These are phyloP conservation scores for Xenus cinereus DNA, from an alignment of 2,113 vertebrate species.

Conservation along the genomic window DNA sequence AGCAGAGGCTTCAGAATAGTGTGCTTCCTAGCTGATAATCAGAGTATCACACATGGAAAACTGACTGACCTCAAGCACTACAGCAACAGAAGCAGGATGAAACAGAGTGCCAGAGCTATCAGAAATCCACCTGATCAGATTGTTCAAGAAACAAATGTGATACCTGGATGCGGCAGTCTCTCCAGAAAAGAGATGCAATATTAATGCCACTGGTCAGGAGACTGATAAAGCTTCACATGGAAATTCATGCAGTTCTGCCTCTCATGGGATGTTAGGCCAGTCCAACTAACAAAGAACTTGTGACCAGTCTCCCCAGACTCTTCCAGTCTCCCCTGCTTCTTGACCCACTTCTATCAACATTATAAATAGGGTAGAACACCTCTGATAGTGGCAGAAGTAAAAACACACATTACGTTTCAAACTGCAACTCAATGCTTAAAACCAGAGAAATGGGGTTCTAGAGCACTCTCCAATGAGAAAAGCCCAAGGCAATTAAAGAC, in stretches of 20 bases:
- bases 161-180: not conserved
- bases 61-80: not conserved
- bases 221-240: not conserved
- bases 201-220: not conserved
- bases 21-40: not conserved
- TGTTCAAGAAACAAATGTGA: not conserved
- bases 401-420: not conserved
- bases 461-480: not conserved
- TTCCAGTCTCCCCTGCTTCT: not conserved
- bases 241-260: not conserved
- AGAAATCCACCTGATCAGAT: not conserved
- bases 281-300: not conserved
- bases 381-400: not conserved
- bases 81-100: not conserved
- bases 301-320: not conserved
- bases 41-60: not conserved
- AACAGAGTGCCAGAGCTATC: not conserved
- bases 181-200: not conserved
- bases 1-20: not conserved
- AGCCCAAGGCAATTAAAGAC: not conserved
- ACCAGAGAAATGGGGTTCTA: not conserved
- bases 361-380: not conserved
- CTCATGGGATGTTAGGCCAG: not conserved
- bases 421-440: not conserved
- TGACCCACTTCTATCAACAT: not conserved